Evolutionary conservation across 1,140 invertebrate genomes (phyloP), one percentile per base, ranked within the genome.

Genomic region (Condylostylus longicornis): DNA sequence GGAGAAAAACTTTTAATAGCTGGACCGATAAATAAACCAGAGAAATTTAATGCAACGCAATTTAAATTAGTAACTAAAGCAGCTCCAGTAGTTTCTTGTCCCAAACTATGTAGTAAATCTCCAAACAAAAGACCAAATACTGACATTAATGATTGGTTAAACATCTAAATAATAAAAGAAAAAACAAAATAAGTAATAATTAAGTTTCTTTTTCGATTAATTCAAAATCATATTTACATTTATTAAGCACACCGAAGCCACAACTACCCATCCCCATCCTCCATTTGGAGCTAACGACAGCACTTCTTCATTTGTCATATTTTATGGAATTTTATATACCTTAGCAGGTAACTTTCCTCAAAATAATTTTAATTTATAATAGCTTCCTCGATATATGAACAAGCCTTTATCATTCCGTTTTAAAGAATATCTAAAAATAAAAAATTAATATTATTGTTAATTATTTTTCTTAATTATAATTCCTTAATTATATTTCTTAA

Each of bases 41-140:
- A 75, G 42, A 80, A 79, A 54, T 79, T 81, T 4, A 73, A 61
- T 5, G 75, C 69, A 33, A 77, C 67, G 37, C 77, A 69, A 50
- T 76, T 71, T 2, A 75, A 63, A 54, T 75, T 75, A 43, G 75
- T 67, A 15, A 82, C 75, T n/a, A 79, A 43, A 0, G 77, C 71
- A 0, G 74, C 70, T n/a, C 72, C 72, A 3, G 71, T 69, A 0
- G 77, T 78, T n/a, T 65, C 66, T 17, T 74, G 63, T 2, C 72
- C 64, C 55, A 80, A 69, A 1, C 67, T 61, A 38, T 67, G 57
- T 22, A 81, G 57, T 29, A 71, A 65, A 40, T 74, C 72, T 40
- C 73, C 72, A 44, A 79, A 82, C 21, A 80, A 59, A 13, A 80
- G 62, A 28, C 77, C 76, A 51, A 79, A 80, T 2, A 79, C 67